Percentiles rank a stretch among this genome's conserved stretches.
phyloP scores from a whole-genome alignment of 2,797 vertebrate species.

The Pipistrellus pygmaeus region DNA sequence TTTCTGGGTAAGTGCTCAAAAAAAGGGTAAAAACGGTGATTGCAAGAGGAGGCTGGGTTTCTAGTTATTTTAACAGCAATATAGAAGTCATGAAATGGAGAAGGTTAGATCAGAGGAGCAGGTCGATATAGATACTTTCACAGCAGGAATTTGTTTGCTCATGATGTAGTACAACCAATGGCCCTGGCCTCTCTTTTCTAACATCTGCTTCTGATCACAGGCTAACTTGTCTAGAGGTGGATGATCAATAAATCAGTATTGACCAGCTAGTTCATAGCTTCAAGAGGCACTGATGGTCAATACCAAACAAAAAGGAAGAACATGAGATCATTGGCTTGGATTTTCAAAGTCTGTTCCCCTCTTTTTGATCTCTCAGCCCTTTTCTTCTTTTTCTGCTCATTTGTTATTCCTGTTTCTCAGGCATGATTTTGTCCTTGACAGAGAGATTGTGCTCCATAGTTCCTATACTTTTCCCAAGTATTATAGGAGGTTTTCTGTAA shows the following conservation, averaged over 20 bases:
- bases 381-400: conserved; percentile 86
- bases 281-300: background rate
- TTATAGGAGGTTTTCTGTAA: background rate
- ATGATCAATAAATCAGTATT: background rate
- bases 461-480: conserved; percentile 85
- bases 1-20: background rate
- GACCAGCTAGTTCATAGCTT: background rate
- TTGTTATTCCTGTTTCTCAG: conserved; percentile 84
- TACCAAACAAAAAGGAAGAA: background rate
- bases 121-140: background rate
- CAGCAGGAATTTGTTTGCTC: background rate
- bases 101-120: background rate
- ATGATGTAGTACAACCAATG: too few relatives aligned
- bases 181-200: background rate
- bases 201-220: background rate
- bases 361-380: conserved; percentile 75
- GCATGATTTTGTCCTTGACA: conserved; percentile 74
- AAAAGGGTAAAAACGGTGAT: background rate
- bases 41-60: background rate
- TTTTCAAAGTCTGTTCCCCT: background rate
- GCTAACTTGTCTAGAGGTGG: background rate
- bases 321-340: background rate
- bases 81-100: background rate
- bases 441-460: conserved; percentile 65
- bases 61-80: background rate